Percentiles rank a stretch among this genome's conserved stretches.
Evolutionary conservation across 1,140 invertebrate genomes (phyloP).

Genomic region (Wasmannia auropunctata): DNA sequence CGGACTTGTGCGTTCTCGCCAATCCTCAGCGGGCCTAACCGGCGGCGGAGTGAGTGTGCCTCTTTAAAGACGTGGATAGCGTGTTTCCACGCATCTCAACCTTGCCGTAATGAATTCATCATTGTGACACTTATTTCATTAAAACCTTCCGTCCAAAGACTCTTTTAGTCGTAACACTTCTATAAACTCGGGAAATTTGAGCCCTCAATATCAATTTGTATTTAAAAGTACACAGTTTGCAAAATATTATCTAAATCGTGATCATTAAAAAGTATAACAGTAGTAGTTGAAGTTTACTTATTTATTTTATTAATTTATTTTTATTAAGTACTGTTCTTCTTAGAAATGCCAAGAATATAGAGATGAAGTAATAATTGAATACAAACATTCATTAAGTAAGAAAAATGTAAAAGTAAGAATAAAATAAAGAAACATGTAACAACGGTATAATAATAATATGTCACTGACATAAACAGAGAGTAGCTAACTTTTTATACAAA

Average conservation of each 20-base stretch:
- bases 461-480: neutral
- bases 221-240: neutral
- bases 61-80: constrained; percentile 59
- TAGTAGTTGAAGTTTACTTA: neutral
- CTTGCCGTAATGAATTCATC: constrained; percentile 5
- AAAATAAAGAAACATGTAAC: neutral
- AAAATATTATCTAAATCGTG: neutral
- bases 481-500: neutral
- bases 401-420: neutral
- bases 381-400: neutral
- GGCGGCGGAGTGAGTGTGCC: constrained; percentile 57
- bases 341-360: neutral
- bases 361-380: neutral
- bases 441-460: neutral
- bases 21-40: neutral
- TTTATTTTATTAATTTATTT: neutral
- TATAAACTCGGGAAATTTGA: neutral
- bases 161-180: neutral
- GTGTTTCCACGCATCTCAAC: constrained; percentile 38
- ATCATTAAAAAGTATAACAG: neutral
- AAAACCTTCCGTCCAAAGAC: neutral
- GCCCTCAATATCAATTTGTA: neutral
- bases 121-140: constrained; percentile 7
- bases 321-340: neutral
- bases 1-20: neutral